A percentile compares a stretch with the other conserved stretches of the same genome.
Evolutionary conservation across 2,113 vertebrate species (phyloP).

Genomic region (Gasterosteus nipponicus): DNA sequence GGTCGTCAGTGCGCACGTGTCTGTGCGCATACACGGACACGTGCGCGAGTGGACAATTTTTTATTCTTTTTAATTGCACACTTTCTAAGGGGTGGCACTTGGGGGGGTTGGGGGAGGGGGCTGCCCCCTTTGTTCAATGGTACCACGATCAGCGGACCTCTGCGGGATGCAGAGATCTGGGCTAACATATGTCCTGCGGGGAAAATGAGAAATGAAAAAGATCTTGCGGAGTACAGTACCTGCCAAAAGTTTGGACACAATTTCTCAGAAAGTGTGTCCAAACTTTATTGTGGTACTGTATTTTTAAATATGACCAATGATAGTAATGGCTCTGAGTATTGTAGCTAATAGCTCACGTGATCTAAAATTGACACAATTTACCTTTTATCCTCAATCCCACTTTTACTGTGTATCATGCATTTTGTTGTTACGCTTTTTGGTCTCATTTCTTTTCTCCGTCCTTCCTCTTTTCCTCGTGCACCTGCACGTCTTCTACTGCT

Average conservation of each 20-base stretch:
- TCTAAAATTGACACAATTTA: too few relatives aligned
- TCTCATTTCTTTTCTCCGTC: not conserved
- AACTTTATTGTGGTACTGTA: too few relatives aligned
- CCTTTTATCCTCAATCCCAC: not conserved
- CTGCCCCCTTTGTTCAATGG: too few relatives aligned
- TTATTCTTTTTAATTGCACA: too few relatives aligned
- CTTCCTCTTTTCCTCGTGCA: slow-evolving; percentile 5
- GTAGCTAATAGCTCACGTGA: too few relatives aligned
- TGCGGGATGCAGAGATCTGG: slow-evolving; percentile 1
- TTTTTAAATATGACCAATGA: not conserved
- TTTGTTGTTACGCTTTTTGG: not conserved
- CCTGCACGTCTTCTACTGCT: slow-evolving; percentile 10
- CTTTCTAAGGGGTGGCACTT: too few relatives aligned
- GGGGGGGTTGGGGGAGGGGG: too few relatives aligned
- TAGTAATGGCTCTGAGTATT: not conserved
- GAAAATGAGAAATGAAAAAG: slow-evolving; percentile 10
- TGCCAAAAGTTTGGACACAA: too few relatives aligned
- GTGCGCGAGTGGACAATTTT: too few relatives aligned
- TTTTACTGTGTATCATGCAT: not conserved
- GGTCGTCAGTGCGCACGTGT: too few relatives aligned
- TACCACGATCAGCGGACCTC: slow-evolving; percentile 28
- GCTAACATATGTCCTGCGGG: slow-evolving; percentile 3
- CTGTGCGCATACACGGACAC: too few relatives aligned
- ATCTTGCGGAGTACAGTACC: not conserved
- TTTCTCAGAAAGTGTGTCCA: too few relatives aligned